phyloP scores from a whole-genome alignment of 2,797 vertebrate species.

The Stomatorhinus walkeri region DNA sequence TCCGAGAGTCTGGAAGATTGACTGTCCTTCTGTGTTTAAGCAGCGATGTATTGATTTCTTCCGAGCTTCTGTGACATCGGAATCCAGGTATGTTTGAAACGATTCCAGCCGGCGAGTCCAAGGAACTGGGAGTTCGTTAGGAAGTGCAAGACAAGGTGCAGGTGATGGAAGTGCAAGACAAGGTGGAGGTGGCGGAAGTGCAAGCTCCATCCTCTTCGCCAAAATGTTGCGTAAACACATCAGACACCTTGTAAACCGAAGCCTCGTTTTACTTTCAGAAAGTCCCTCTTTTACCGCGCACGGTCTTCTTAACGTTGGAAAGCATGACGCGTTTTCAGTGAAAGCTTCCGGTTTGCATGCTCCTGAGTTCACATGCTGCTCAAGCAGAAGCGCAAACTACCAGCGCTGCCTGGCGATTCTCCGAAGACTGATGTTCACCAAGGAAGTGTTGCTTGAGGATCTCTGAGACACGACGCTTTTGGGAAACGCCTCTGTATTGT shows the following conservation, averaged over 20 bases:
- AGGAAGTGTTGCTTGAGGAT: background rate
- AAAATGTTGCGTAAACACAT: background rate
- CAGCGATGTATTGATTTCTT: background rate
- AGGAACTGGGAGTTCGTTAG: background rate
- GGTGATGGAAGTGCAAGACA: no score
- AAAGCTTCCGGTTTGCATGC: background rate
- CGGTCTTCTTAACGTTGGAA: background rate
- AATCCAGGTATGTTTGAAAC: background rate
- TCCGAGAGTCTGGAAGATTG: background rate
- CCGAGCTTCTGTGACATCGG: background rate
- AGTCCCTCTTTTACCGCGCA: background rate
- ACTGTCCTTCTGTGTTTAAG: background rate
- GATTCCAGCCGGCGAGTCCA: background rate
- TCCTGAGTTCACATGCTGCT: background rate
- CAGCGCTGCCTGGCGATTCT: background rate
- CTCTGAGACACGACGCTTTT: background rate
- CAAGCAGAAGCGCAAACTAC: background rate
- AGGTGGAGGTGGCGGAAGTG: background rate
- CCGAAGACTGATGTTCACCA: background rate
- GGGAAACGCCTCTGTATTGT: background rate
- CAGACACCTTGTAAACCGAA: background rate
- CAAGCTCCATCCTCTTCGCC: background rate
- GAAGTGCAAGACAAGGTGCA: background rate
- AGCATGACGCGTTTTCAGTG: background rate
- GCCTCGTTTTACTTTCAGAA: background rate